Evolutionary conservation across 1,140 invertebrate genomes (phyloP).

Genomic region (Plectus sambesii): DNA sequence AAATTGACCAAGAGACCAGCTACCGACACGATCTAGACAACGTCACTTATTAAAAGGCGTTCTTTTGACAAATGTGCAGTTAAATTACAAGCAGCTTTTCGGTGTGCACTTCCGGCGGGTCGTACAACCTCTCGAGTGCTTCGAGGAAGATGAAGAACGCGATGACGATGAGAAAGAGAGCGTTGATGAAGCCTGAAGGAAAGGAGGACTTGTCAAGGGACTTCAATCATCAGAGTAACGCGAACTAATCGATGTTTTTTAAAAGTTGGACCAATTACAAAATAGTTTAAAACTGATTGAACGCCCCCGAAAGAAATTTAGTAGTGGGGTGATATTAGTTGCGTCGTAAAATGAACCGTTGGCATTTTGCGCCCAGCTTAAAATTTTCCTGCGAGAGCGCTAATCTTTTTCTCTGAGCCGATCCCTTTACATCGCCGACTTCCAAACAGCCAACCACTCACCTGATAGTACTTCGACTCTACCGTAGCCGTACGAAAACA

Average conservation of each 20-base stretch:
- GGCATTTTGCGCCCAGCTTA: too few species aligned
- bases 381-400: too few species aligned
- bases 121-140: constrained; percentile 51
- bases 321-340: too few species aligned
- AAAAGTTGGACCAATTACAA: constrained; percentile 6
- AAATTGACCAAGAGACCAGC: constrained; percentile 54
- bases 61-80: neutral
- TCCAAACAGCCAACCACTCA: constrained; percentile 3
- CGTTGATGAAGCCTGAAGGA: constrained; percentile 57
- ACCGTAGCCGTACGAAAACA: constrained; percentile 55
- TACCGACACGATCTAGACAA: constrained; percentile 52
- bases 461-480: constrained; percentile 50
- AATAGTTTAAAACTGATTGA: too few species aligned
- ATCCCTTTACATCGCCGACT: too few species aligned
- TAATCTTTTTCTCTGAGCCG: too few species aligned
- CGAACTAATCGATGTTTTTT: too few species aligned
- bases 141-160: constrained; percentile 54
- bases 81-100: constrained; percentile 51
- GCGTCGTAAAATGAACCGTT: too few species aligned
- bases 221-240: too few species aligned
- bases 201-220: too few species aligned
- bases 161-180: constrained; percentile 54
- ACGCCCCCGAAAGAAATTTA: too few species aligned
- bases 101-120: constrained; percentile 55
- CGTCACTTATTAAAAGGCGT: neutral